These are phyloP conservation scores for Eleutherodactylus coqui DNA, from an alignment of 2,797 vertebrate genomes.

Conservation along the genomic window DNA sequence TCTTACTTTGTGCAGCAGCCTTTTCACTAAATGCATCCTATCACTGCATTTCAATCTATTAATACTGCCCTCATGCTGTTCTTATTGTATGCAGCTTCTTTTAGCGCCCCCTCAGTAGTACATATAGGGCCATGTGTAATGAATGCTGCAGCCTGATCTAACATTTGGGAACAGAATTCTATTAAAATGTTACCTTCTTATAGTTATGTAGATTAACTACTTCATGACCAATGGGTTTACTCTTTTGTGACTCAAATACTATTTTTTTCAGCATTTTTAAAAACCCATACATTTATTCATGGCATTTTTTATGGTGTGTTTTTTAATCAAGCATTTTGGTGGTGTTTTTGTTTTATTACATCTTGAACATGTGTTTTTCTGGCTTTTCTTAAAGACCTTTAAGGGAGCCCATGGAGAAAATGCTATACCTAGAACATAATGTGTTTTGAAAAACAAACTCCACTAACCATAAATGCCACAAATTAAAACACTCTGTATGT, in stretches of 20 bases:
- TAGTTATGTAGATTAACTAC: not conserved
- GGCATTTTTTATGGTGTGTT: not conserved
- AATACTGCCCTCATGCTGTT: slow-evolving; percentile 27
- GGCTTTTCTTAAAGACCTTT: too few species aligned
- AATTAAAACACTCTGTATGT: too few species aligned
- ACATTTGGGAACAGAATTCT: not conserved
- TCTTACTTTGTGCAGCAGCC: not conserved
- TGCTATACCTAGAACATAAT: too few species aligned
- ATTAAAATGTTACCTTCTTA: not conserved
- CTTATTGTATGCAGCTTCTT: not conserved
- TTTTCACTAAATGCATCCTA: slow-evolving; percentile 21
- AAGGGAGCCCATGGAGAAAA: too few species aligned
- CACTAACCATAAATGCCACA: too few species aligned
- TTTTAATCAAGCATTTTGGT: not conserved
- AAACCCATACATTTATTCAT: not conserved
- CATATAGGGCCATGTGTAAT: slow-evolving; percentile 2
- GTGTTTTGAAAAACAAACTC: too few species aligned
- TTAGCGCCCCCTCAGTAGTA: slow-evolving; percentile 22
- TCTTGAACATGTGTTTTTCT: too few species aligned
- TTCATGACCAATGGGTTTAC: not conserved
- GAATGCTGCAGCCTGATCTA: not conserved
- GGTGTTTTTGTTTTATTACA: not conserved
- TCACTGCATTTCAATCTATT: slow-evolving; percentile 17
- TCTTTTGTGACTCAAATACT: not conserved
- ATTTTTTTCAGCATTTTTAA: not conserved